Conservation (phyloP, 2,888 invertebrate genomes). For the Pegoplata infirma region DNA sequence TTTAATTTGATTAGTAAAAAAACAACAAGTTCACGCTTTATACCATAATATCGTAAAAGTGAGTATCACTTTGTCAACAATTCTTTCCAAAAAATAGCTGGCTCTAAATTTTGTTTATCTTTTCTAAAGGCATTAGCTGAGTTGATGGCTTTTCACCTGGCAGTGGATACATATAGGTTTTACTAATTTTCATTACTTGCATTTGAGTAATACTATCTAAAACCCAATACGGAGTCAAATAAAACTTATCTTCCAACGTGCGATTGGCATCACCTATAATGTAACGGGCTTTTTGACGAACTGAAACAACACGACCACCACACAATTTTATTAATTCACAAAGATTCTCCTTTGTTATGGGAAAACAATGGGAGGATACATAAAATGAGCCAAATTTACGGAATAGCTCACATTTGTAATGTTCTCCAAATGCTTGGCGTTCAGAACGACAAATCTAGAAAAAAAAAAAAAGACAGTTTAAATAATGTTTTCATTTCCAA, state of each 20-base stretch:
- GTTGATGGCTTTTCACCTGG: constrained; percentile 10
- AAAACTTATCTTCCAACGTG: constrained; percentile 72
- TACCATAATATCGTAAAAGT: too few species aligned
- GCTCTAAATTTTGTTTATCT: not conserved
- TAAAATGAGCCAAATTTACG: constrained; percentile 80
- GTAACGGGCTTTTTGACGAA: constrained; percentile 79
- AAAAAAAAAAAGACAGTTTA: too few species aligned
- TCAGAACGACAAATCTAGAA: constrained; percentile 81
- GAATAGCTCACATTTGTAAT: constrained; percentile 82
- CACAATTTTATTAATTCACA: constrained; percentile 81
- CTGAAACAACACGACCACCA: constrained; percentile 80
- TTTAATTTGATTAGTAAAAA: too few species aligned
- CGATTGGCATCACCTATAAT: constrained; percentile 79
- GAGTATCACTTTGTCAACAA: too few species aligned
- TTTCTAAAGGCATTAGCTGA: not conserved
- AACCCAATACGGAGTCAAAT: constrained; percentile 82
- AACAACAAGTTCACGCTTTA: too few species aligned
- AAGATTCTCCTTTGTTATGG: constrained; percentile 79
- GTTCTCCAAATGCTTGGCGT: constrained; percentile 81
- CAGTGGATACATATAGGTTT: constrained; percentile 76
- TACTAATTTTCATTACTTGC: constrained; percentile 77
- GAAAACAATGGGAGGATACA: constrained; percentile 78
- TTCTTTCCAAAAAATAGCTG: too few species aligned
- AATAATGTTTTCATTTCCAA: too few species aligned
- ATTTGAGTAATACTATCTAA: constrained; percentile 82